Base-by-base conservation (phyloP, 1,140 invertebrate genomes). In the Lucilia sericata region DNA sequence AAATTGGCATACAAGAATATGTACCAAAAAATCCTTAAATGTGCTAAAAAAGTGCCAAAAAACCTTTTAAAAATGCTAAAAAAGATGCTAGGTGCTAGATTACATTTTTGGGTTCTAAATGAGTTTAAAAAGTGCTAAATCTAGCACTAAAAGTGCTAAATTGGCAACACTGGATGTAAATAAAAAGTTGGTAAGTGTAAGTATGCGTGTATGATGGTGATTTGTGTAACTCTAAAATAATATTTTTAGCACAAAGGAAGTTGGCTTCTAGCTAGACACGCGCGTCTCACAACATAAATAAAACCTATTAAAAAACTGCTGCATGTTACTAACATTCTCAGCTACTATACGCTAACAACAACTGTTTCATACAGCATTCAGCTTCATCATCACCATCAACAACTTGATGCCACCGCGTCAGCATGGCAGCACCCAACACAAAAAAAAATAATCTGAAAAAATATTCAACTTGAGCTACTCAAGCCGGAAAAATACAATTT, bases 401-500 rank as follows among this genome's bases (percentile, higher is more conserved):
- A 34, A 75, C 34, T 14, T 34, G 13, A 75, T 36, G 21, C 25
- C 13, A 36, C 4, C 12, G 70, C 21, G 19, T 5, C 30, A 5
- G 4, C 30, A 75, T 19, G 25, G 25, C 25, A 30, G 25, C 25
- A 30, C 25, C 25, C 25, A 30, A 30, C 25, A 30, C 25, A 30
- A 30, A 30, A 30, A n/a, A 30, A 30, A 30, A 30, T 30, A 30
- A 30, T 2, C 25, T 30, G 25, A 30, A 30, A 30, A 30, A 65
- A 65, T 14, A 78, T 78, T 78, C 75, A 78, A 78, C 75, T 78
- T 78, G 75, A 78, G 75, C 75, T 78, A 78, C 75, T 78, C 75
- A 78, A 78, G 75, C 75, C 75, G 75, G 75, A 78, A 78, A 78
- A 78, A 78, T 47, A 78, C 75, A 78, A 78, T 78, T 78, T 78